Evolutionary conservation across 2,113 vertebrate genomes (phyloP).

Genomic region (Melospiza melodia): DNA sequence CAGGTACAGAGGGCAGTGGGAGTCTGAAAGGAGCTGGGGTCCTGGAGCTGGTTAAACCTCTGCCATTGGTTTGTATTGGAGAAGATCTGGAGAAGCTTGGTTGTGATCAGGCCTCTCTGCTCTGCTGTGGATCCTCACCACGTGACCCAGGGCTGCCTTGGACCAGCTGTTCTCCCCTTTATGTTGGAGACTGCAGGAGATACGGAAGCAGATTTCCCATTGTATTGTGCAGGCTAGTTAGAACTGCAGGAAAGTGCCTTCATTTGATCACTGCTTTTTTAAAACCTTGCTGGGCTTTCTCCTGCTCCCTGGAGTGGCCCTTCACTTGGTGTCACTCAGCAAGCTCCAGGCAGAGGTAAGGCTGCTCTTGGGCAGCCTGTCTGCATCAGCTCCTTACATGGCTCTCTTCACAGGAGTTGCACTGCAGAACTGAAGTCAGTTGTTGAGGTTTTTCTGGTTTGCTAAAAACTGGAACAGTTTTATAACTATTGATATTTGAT

Average conservation of each 20-base stretch:
- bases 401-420: not conserved
- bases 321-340: not conserved
- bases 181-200: not conserved
- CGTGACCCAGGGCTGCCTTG: not conserved
- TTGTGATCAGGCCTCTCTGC: accelerated
- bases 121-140: accelerated
- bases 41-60: not conserved
- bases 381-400: not conserved
- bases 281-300: not conserved
- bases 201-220: not conserved
- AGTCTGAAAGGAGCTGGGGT: not conserved
- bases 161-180: not conserved
- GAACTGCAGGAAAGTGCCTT: not conserved
- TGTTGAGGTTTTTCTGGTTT: not conserved
- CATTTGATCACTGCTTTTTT: not conserved
- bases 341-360: not conserved
- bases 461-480: not conserved
- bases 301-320: not conserved
- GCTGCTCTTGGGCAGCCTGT: not conserved
- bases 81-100: not conserved
- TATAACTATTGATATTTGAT: not conserved
- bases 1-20: not conserved
- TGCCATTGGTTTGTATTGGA: not conserved
- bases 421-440: not conserved
- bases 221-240: not conserved